Conservation (phyloP, 2,113 vertebrate genomes). For the Microtus richardsoni region DNA sequence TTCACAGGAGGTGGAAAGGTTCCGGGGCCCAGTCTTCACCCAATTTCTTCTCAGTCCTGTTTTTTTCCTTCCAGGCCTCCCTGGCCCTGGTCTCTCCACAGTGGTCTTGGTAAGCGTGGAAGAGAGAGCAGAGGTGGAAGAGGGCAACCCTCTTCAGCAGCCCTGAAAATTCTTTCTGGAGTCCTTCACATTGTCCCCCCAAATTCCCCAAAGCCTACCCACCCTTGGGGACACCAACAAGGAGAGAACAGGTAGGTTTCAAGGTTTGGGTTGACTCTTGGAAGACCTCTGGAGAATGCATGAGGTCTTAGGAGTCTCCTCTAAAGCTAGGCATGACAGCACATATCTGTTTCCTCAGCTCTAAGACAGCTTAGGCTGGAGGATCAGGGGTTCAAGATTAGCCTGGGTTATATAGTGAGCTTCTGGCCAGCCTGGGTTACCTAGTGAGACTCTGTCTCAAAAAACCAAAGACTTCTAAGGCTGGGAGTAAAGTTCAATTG, state of each 20-base stretch:
- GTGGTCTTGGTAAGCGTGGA: not conserved
- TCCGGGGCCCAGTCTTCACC: not conserved
- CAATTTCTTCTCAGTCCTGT: not conserved
- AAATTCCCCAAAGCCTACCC: not conserved
- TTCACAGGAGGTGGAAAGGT: not conserved
- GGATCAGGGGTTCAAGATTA: not conserved
- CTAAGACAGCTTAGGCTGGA: not conserved
- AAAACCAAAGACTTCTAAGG: too few species aligned
- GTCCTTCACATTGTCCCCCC: too few species aligned
- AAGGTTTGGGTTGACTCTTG: not conserved
- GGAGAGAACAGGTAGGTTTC: not conserved
- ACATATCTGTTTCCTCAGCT: not conserved
- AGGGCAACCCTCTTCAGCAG: not conserved
- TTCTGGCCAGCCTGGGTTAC: not conserved
- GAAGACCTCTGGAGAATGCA: not conserved
- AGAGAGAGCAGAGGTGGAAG: not conserved
- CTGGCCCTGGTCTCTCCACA: not conserved
- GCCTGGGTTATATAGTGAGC: not conserved
- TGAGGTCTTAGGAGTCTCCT: not conserved
- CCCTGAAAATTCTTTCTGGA: not conserved
- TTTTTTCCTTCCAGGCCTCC: not conserved
- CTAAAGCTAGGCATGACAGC: not conserved
- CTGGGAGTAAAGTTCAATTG: not conserved
- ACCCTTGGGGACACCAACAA: not conserved
- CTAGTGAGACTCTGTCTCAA: not conserved